Base-by-base conservation (phyloP, 2,113 vertebrate genomes). In the Carettochelys insculpta region DNA sequence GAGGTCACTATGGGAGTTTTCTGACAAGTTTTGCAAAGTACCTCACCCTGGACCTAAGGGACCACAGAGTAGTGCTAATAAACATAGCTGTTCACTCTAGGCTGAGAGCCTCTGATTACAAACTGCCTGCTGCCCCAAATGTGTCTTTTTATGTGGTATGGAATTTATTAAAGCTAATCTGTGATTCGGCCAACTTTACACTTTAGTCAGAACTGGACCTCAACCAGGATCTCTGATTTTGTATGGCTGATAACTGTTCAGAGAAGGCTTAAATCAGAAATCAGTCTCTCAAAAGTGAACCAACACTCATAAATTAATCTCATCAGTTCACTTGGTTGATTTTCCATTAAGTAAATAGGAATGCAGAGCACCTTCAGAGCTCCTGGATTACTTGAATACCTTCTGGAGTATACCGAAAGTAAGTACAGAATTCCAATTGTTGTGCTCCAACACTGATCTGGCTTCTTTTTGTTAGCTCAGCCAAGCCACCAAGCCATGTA, bases 171-270 rank as follows among this genome's bases (percentile, higher is more conserved):
- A 77, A 80, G 90, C 29, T 7, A 20, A 19, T 50, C 80, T 50
- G 47, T 13, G 77, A 38, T 27, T 83, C 87, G 61, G 87, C 80
- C 58, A 5, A 61, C 41, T 17, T 83, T 77, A 83, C 80, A n/a
- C 83, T 89, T 58, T 1, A 88, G 85, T 82, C 84, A 87, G n/a
- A 86, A 80, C 85, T 95, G 87, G 92, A 78, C 80, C 79, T 77
- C 2, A 19, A 48, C 58, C 83, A 92, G 80, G 14, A 79, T 65
- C 68, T 25, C 91, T n/a, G 17, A 87, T 41, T 53, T 34, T 19
- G 85, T 38, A 38, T 1, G 27, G 47, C 43, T 80, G 53, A 5
- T 77, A 79, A 56, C 68, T 10, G 2, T 77, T 77, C 48, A 65
- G 71, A 83, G 85, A 92, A 85, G 34, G 56, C 43, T 48, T 90